Percentiles rank a stretch among this genome's conserved stretches.
phyloP scores from a whole-genome alignment of 1,140 invertebrate species.

The Chironomus tepperi region DNA sequence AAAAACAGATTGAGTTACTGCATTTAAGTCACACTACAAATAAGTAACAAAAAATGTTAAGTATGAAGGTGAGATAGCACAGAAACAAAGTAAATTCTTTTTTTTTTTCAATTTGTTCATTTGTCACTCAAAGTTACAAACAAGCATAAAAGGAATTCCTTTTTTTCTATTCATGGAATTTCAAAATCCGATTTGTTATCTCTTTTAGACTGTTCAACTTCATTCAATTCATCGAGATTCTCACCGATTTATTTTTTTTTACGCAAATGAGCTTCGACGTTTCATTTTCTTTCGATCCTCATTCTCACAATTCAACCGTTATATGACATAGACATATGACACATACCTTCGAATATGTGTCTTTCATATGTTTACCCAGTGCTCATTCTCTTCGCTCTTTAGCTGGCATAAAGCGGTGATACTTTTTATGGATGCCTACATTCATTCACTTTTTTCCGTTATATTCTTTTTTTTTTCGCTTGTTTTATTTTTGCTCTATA shows the following conservation, averaged over 20 bases:
- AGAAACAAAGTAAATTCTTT: too few relatives aligned
- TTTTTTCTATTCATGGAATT: too few relatives aligned
- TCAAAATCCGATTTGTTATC: too few relatives aligned
- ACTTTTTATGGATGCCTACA: conserved; percentile 7
- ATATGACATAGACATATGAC: conserved; percentile 8
- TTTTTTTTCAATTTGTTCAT: too few relatives aligned
- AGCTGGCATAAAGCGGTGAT: not conserved
- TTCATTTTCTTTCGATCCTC: not conserved
- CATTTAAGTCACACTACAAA: too few relatives aligned
- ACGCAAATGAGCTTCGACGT: conserved; percentile 3
- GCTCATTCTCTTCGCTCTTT: not conserved
- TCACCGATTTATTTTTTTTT: not conserved
- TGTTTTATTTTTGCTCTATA: not conserved
- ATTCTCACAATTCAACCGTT: not conserved
- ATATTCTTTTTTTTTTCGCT: not conserved
- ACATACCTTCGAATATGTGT: conserved; percentile 8
- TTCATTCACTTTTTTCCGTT: conserved; percentile 13
- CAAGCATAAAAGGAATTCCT: too few relatives aligned
- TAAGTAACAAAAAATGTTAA: too few relatives aligned
- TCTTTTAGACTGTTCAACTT: too few relatives aligned
- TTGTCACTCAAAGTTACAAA: too few relatives aligned
- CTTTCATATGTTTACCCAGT: not conserved
- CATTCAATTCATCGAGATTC: too few relatives aligned
- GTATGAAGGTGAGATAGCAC: too few relatives aligned
- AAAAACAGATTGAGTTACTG: too few relatives aligned